phyloP scores from a whole-genome alignment of 2,797 vertebrate genomes.

The Callimico goeldii region DNA sequence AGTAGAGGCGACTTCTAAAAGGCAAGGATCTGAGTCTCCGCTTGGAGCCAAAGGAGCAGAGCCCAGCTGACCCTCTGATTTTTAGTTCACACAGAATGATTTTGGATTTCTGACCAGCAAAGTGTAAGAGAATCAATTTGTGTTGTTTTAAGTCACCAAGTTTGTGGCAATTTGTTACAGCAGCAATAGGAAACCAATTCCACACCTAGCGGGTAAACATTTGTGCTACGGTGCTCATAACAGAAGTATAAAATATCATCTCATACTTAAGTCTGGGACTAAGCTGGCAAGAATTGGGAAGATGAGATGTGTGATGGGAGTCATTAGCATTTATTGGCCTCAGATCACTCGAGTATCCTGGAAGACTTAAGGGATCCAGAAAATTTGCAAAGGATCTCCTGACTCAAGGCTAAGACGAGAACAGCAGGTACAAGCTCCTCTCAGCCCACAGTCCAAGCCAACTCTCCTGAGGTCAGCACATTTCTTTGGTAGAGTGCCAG shows the following conservation, averaged over 20 bases:
- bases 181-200: rapidly evolving
- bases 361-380: background rate
- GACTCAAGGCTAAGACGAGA: too few species aligned
- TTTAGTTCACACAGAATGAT: background rate
- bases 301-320: background rate
- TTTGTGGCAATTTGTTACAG: background rate
- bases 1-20: background rate
- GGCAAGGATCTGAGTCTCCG: background rate
- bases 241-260: background rate
- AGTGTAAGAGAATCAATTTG: background rate
- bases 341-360: background rate
- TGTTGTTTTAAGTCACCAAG: background rate
- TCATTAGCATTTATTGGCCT: background rate
- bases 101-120: background rate
- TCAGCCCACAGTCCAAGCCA: too few species aligned
- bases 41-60: rapidly evolving
- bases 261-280: background rate
- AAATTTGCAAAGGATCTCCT: background rate
- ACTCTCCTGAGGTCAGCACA: rapidly evolving
- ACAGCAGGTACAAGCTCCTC: rapidly evolving
- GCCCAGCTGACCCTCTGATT: too few species aligned
- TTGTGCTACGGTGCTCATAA: background rate
- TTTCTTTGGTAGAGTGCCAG: background rate
- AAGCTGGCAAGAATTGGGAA: background rate
- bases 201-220: too few species aligned